Evolutionary conservation across 2,113 vertebrate genomes (phyloP), one percentile per base, ranked within the genome.

Genomic region (Silurus asotus): DNA sequence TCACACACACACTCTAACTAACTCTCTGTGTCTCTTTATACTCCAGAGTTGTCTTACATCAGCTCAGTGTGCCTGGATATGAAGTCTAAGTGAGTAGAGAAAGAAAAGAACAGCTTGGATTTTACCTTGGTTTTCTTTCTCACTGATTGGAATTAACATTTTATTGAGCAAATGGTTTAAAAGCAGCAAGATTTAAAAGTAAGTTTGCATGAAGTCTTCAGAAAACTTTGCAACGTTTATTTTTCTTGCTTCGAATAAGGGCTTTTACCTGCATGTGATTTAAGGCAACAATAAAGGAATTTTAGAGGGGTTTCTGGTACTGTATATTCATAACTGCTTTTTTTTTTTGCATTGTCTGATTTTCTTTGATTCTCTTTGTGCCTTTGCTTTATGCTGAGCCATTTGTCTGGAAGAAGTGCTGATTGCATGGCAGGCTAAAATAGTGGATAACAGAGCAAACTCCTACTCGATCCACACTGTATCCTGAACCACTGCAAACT

Each of bases 11-110:
- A 37, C 37, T 37, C 37, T 37, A 37, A 2, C 37, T 37, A 37
- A 37, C 86, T 55, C 85, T 62, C 87, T 91, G 92, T 89, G 93
- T 93, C 53, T 83, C 11, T 37, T 58, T 78, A 45, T 81, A 55
- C 62, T 94, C 93, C 94, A 94, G 92, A 94, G 93, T 94, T 95
- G 94, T 96, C 96, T 98, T 98, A 97, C 97, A 97, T 97, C 97
- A 99, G 97, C 96, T 95, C 93, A 91, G 79, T 85, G 90, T 83
- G 84, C 82, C 85, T 87, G 88, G 70, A 88, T 90, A 84, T 91
- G 89, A 76, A 75, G 90, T 86, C 86, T 69, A 85, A 89, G 89
- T 86, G 86, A 85, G 75, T 64, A 65, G 67, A 82, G 82, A n/a
- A 67, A 81, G 88, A 88, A 87, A 82, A 90, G 84, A 90, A 84